Evolutionary conservation across 2,113 vertebrate species (phyloP).

Genomic region (Albula goreensis): DNA sequence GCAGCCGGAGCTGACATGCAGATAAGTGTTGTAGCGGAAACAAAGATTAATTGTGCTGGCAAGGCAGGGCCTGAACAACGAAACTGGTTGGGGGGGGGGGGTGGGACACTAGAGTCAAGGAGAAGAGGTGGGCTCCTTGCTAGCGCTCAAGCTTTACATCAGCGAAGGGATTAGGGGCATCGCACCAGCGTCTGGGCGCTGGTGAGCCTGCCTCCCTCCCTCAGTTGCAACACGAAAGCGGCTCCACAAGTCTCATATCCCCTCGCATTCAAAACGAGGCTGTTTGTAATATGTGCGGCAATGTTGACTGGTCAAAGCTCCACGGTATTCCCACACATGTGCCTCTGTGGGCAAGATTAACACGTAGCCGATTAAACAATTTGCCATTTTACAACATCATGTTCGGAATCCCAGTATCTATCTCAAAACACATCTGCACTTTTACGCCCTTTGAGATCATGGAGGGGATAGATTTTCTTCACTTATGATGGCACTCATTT

Average conservation of each 20-base stretch:
- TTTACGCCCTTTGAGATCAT: too few relatives aligned
- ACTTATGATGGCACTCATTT: not conserved
- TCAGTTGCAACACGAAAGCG: not conserved
- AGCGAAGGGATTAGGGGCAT: constrained; percentile 28
- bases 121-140: constrained; percentile 21
- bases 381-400: not conserved
- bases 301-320: not conserved
- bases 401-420: not conserved
- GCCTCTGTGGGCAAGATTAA: not conserved
- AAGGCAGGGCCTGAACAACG: not conserved
- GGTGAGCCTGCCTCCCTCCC: constrained; percentile 30
- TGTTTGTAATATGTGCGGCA: not conserved
- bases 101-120: constrained; percentile 25
- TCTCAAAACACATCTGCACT: not conserved
- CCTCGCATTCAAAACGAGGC: not conserved
- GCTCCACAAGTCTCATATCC: not conserved
- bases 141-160: constrained; percentile 36
- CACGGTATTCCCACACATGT: not conserved
- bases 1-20: constrained; percentile 58
- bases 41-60: constrained; percentile 63
- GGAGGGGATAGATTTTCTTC: not conserved
- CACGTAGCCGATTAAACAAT: not conserved
- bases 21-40: constrained; percentile 69
- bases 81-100: not conserved
- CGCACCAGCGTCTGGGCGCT: constrained; percentile 22